A percentile compares a stretch with the other conserved stretches of the same genome.
phyloP scores from a whole-genome alignment of 2,888 invertebrate species.

The Troides helena region DNA sequence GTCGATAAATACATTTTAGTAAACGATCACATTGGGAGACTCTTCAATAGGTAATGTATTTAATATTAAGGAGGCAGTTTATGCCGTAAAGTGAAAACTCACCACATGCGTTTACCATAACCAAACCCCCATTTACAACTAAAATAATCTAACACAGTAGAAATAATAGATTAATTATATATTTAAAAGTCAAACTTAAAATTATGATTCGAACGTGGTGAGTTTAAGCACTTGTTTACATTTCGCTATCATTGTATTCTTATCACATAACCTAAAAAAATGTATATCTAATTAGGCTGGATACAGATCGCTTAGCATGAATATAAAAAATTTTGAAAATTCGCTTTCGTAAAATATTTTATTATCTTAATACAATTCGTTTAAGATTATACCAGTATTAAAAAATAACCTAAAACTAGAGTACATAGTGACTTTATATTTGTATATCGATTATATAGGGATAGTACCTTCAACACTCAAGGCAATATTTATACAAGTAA shows the following conservation, averaged over 20 bases:
- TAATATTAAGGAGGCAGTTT: conserved; percentile 59
- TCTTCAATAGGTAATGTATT: conserved; percentile 55
- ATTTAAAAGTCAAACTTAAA: conserved; percentile 35
- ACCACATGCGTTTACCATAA: conserved; percentile 74
- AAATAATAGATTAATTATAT: conserved; percentile 17
- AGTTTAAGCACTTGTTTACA: conserved; percentile 61
- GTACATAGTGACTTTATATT: conserved; percentile 22
- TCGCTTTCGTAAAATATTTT: conserved; percentile 28
- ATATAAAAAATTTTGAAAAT: conserved; percentile 29
- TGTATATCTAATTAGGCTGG: conserved; percentile 28
- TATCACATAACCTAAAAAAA: conserved; percentile 32
- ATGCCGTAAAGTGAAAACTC: conserved; percentile 65
- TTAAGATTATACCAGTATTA: conserved; percentile 15
- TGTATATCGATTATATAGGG: conserved; percentile 7
- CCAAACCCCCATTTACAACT: conserved; percentile 55
- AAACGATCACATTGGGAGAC: conserved; percentile 74
- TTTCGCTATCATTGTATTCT: conserved; percentile 38
- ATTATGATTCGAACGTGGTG: conserved; percentile 68
- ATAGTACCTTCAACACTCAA: conserved; percentile 7
- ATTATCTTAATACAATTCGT: conserved; percentile 24
- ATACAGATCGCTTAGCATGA: conserved; percentile 26
- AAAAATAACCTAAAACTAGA: conserved; percentile 17
- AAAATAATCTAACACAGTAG: conserved; percentile 33
- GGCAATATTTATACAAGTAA: conserved; percentile 2
- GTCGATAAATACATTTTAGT: conserved; percentile 67